A percentile compares a stretch with the other conserved stretches of the same genome.
Evolutionary conservation across 2,797 vertebrate species (phyloP).

Genomic region (Pogoniulus pusillus): DNA sequence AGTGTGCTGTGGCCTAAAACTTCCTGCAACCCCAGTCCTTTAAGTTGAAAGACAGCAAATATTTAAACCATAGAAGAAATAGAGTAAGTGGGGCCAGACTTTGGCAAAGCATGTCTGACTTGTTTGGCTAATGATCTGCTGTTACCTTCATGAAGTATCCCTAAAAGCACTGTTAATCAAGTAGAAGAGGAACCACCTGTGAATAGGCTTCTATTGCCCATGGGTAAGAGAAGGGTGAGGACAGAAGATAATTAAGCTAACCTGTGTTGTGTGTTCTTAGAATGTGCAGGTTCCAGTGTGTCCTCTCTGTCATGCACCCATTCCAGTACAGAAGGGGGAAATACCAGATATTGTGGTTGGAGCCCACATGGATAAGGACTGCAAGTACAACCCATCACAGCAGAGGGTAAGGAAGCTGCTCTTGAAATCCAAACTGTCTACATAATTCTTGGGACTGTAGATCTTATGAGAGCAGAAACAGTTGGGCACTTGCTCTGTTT

Average conservation of each 20-base stretch:
- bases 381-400: conserved; percentile 82
- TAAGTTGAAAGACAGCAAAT: neutral
- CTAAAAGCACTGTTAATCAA: neutral
- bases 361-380: conserved; percentile 89
- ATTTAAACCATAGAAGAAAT: neutral
- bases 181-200: neutral
- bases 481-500: neutral
- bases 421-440: neutral
- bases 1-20: neutral
- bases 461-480: neutral
- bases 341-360: conserved; percentile 89
- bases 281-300: conserved; percentile 92
- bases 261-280: conserved; percentile 62
- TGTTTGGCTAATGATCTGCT: neutral
- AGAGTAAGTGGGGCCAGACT: neutral
- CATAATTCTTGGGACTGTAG: neutral
- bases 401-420: conserved; percentile 77
- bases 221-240: neutral
- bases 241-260: neutral
- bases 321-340: conserved; percentile 89
- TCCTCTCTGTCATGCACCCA: conserved; percentile 85
- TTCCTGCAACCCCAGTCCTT: neutral
- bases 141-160: neutral
- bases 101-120: neutral
- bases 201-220: accelerated